Evolutionary conservation across 2,888 invertebrate genomes (phyloP), one percentile per base, ranked within the genome.

Genomic region (Heliothis peltigera): DNA sequence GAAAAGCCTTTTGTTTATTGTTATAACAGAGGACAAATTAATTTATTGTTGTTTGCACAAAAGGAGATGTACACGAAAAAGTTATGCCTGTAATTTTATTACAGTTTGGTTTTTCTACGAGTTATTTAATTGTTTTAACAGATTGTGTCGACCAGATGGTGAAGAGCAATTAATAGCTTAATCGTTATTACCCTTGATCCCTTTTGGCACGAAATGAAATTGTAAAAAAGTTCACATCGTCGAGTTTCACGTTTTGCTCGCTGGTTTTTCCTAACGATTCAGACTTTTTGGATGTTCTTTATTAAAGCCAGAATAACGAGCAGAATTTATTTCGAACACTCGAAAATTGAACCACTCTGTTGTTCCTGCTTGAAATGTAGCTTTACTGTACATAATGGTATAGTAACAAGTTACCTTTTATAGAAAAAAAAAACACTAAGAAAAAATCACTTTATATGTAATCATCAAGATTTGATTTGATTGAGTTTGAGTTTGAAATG

Each of bases 161-260:
- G 21, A 21, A 0, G 22, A 39, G 2, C 48, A 61, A 49, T 39
- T 48, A 67, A 69, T 54, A 17, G 54, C 28, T 53, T 66, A 67
- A 66, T 66, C 68, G 63, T 70, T 62, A 69, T 69, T 69, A 70
- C 67, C 28, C 42, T 21, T 22, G 51, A 63, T 51, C 55, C 44
- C 15, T 44, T 71, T 52, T 51, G 19, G 35, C 6, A 3, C 7
- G 6, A 19, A 48, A 42, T 19, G 49, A 28, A 42, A 55, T 51
- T 4, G 42, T n/a, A 63, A 67, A 63, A 61, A 66, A 18, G 44
- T 55, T 54, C 49, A 39, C 22, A 68, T 44, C 19, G 21, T 22
- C 10, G 15, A 44, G 28, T 1, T 10, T 6, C 25, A 22, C 42
- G 42, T 17, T n/a, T 58, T 51, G 21, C 2, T 43, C 19, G 42